These are phyloP conservation scores for Beroe forskalii DNA, from an alignment of 37 sponge, comb jelly and placozoan species.

Conservation along the genomic window DNA sequence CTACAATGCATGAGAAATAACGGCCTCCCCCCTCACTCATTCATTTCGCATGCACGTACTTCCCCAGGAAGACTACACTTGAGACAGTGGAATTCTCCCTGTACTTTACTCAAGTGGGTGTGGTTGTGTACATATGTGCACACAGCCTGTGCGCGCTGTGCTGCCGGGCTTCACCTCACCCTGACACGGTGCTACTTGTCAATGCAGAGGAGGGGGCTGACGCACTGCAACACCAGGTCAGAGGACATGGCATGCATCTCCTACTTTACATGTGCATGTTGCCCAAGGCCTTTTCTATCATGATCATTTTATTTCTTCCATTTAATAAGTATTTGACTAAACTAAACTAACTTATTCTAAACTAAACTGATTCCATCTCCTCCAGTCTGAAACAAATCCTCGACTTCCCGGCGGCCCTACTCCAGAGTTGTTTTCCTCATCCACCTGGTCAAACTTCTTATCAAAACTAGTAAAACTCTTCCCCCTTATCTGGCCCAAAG, in stretches of 20 bases:
- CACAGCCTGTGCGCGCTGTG: neutral
- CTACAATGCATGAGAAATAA: no score
- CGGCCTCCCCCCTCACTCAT: no score
- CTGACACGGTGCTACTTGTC: slow-evolving; percentile 5
- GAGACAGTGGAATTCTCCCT: slow-evolving; percentile 8
- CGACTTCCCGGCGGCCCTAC: slow-evolving; percentile 40
- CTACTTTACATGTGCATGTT: no score
- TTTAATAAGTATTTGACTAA: no score
- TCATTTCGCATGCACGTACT: no score
- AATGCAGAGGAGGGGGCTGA: slow-evolving; percentile 20
- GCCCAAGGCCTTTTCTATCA: no score
- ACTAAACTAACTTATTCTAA: no score
- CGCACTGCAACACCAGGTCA: no score
- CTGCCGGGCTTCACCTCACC: neutral
- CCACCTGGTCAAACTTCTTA: slow-evolving; percentile 61
- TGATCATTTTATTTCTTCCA: no score
- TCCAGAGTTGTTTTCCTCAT: neutral
- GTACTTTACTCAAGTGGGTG: slow-evolving; percentile 16
- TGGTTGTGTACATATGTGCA: slow-evolving; percentile 3
- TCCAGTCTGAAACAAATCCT: slow-evolving; percentile 14
- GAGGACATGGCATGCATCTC: no score
- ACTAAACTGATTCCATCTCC: neutral
- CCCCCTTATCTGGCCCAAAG: slow-evolving; percentile 43
- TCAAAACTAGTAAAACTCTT: neutral
- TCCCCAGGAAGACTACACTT: neutral